Evolutionary conservation across 2,888 invertebrate species (phyloP), one percentile per base, ranked within the genome.

Genomic region (Tillus elongatus): DNA sequence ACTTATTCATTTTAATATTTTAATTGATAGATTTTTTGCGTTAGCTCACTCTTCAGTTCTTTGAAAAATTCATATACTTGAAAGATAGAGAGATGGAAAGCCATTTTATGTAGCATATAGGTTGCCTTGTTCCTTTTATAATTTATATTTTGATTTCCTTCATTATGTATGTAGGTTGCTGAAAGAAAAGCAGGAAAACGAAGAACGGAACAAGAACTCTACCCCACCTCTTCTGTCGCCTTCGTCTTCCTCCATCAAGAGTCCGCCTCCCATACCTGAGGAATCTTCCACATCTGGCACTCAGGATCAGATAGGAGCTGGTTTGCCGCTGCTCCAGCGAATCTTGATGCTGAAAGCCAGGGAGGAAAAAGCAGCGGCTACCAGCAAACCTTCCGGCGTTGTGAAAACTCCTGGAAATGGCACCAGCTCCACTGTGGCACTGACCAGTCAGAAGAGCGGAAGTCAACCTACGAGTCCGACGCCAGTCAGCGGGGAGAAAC

Each of bases 151-250:
- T n/a, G n/a, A n/a, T n/a, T n/a, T n/a, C n/a, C n/a, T n/a, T n/a
- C n/a, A n/a, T n/a, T n/a, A n/a, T n/a, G n/a, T n/a, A n/a, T 49
- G 26, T 34, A 58, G 85, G 53, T 67, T 89, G 29, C 71, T 90
- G 0, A 88, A 87, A 62, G 88, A 90, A 60, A 88, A 87, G 63
- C 87, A 89, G 61, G 74, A 74, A 51, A 70, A 71, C 53, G 75
- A 75, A 60, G 74, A 73, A 53, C 65, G 66, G 16, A 69, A 67
- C 43, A 72, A 72, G 53, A 63, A 68, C 62, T 36, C 64, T 54
- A 64, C 66, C 48, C 67, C 70, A 44, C 56, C 68, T 13, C 72
- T 75, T 58, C 70, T 77, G 42, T 73, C 70, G 36, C 77, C 79
- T 39, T 74, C 77, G 41, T 74, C 59, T 29, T 53, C 74, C 43